Base-by-base conservation (phyloP, 2,797 vertebrate species). In the Etheostoma perlongum region DNA sequence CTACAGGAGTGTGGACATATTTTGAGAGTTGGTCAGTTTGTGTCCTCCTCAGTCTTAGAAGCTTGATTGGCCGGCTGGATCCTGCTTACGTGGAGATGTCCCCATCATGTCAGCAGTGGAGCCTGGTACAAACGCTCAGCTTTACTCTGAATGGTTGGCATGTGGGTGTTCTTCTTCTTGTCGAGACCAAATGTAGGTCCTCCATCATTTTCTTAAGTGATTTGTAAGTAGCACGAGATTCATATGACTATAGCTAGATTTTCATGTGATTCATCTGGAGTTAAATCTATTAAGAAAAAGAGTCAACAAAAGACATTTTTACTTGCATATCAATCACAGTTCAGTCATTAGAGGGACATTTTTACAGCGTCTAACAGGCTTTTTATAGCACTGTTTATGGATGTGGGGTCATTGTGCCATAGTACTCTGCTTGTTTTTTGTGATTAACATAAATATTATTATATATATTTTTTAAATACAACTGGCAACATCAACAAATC, bases 101-200 rank as follows among this genome's bases (percentile, higher is more conserved):
- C 15, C 4, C 48, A 9, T 72, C 62, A 13, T 40, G 48, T 72
- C 72, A 78, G 72, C 73, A 30, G 30, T 5, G 9, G 21, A 71
- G 68, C 40, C 52, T 16, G 55, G 27, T 36, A 47, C 54, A 59
- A 72, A 18, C 19, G 1, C 61, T 49, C 64, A 46, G 76, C 62
- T 5, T 7, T 51, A 16, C 67, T 58, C 30, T 4, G 54, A 67
- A 4, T 11, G 76, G 72, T 70, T 79, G 82, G 81, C 78, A 61
- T 79, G 85, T 81, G 82, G 86, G 75, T 64, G 86, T 44, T 44
- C 36, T 81, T 70, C 54, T 30, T 74, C 51, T 19, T 44, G 59
- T 74, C 47, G 15, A 79, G 62, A 52, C 8, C 4, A 70, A 88
- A 91, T 85, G 88, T 87, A 80, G 84, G 75, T 66, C 77, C 79